A percentile compares a stretch with the other conserved stretches of the same genome.
phyloP scores from a whole-genome alignment of 2,888 invertebrate genomes.

The Drosophila gaucha region DNA sequence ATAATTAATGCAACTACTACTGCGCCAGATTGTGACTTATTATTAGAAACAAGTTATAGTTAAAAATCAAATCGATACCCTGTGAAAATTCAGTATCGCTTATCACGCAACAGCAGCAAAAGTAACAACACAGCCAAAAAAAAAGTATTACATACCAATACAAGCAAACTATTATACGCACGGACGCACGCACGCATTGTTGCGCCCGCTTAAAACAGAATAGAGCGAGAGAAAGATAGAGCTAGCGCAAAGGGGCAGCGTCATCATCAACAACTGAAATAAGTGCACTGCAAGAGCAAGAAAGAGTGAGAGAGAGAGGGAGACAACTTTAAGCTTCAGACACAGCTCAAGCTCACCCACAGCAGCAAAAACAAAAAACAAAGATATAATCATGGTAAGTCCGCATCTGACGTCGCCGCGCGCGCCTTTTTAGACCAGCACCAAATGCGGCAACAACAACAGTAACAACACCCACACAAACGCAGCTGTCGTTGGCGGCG shows the following conservation, averaged over 20 bases:
- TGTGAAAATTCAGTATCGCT: constrained; percentile 16
- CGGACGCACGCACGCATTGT: constrained; percentile 33
- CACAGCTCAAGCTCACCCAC: constrained; percentile 25
- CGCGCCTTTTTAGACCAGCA: constrained; percentile 68
- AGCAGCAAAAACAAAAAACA: constrained; percentile 8
- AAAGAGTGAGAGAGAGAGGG: constrained; percentile 7
- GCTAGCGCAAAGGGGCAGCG: constrained; percentile 10
- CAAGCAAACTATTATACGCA: constrained; percentile 11
- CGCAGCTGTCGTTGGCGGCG: constrained; percentile 21
- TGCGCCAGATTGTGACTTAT: constrained; percentile 20
- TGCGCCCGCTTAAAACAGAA: constrained; percentile 31
- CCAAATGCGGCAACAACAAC: constrained; percentile 59
- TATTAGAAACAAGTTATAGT: constrained; percentile 19
- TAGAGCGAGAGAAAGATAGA: background rate
- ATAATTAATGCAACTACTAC: constrained; percentile 35
- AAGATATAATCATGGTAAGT: constrained; percentile 62
- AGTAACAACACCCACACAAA: constrained; percentile 46
- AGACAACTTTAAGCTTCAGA: constrained; percentile 20
- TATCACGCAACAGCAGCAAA: constrained; percentile 47
- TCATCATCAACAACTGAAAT: constrained; percentile 7
- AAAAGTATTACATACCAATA: constrained; percentile 47
- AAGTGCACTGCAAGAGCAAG: constrained; percentile 27
- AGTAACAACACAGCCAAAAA: constrained; percentile 7
- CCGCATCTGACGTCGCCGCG: constrained; percentile 30
- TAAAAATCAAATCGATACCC: constrained; percentile 47